Conservation (phyloP, 2,888 invertebrate species). For the Drosophila cognata region DNA sequence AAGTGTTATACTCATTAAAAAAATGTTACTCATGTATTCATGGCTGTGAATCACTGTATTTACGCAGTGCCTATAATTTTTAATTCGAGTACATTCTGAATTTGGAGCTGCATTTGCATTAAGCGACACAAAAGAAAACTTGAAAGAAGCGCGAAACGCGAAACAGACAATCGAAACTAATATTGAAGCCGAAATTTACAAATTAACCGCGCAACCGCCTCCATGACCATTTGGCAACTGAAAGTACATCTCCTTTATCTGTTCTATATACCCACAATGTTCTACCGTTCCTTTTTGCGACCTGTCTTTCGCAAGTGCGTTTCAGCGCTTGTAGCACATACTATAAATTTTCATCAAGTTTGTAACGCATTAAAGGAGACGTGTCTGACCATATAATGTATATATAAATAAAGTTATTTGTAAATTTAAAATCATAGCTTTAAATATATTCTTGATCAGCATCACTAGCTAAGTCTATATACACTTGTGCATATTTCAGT, state of each 20-base stretch:
- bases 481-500: not conserved
- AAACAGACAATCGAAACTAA: not conserved
- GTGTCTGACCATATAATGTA: not conserved
- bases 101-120: slow-evolving; percentile 1
- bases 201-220: slow-evolving; percentile 33
- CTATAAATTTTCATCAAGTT: not conserved
- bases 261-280: not conserved
- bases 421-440: not conserved
- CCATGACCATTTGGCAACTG: slow-evolving; percentile 47
- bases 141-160: slow-evolving; percentile 21
- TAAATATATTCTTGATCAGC: not conserved
- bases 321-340: not conserved
- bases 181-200: not conserved
- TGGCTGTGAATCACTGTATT: not conserved
- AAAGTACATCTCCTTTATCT: slow-evolving; percentile 27
- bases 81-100: slow-evolving; percentile 19
- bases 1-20: not conserved
- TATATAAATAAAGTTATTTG: not conserved
- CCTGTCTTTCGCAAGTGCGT: not conserved
- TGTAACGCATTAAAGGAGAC: not conserved
- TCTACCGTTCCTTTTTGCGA: not conserved
- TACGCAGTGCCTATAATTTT: not conserved
- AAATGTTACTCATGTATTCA: not conserved
- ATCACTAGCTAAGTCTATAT: not conserved
- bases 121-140: not conserved